Conservation (phyloP, 2,888 invertebrate species). For the Punctoribates punctum region DNA sequence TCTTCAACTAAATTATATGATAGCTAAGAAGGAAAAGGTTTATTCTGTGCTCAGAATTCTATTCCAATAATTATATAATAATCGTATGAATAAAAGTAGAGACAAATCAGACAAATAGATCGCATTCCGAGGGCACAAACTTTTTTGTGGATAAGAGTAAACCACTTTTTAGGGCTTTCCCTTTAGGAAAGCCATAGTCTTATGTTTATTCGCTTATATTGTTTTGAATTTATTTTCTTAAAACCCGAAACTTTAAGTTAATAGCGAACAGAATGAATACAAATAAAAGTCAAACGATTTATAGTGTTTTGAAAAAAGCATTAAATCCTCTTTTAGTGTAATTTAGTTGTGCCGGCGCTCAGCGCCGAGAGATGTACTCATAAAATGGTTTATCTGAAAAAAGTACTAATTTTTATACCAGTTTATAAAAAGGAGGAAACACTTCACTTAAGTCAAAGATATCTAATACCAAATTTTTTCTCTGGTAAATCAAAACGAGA, state of each 20-base stretch:
- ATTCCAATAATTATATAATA: too few species aligned
- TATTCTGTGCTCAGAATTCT: too few species aligned
- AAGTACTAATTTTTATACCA: too few species aligned
- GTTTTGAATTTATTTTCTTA: background rate
- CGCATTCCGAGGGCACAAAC: too few species aligned
- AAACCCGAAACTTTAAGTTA: background rate
- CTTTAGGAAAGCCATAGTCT: too few species aligned
- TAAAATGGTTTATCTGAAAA: background rate
- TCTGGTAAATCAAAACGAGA: background rate
- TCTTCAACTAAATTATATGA: too few species aligned
- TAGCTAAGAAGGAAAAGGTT: too few species aligned
- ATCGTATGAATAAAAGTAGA: too few species aligned
- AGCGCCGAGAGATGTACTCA: background rate
- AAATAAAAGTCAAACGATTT: constrained; percentile 18
- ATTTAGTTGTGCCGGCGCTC: background rate
- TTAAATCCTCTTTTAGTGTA: constrained; percentile 33
- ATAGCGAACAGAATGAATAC: background rate
- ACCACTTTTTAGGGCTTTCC: too few species aligned
- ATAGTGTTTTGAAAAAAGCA: background rate
- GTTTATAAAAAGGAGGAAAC: background rate
- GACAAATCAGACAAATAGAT: too few species aligned
- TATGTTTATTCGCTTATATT: background rate
- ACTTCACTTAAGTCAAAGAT: background rate
- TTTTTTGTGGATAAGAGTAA: too few species aligned
- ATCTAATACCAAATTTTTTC: background rate